Conservation (phyloP, 2,888 invertebrate genomes). For the Plusia festucae region DNA sequence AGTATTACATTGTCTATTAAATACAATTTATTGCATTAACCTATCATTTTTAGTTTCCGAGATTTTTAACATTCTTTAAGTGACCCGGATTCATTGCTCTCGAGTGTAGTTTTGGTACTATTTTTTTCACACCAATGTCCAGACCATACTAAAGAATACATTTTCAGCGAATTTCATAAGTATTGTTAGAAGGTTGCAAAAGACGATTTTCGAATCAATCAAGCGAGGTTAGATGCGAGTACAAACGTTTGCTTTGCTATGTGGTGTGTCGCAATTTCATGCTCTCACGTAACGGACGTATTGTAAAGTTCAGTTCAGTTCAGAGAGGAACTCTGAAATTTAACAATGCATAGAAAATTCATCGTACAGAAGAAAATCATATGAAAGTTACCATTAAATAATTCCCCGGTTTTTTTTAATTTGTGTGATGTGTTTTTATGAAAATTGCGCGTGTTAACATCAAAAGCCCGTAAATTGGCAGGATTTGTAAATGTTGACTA, state of each 20-base stretch:
- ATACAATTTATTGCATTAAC: too few relatives aligned
- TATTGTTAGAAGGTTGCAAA: neutral
- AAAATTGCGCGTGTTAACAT: conserved; percentile 1
- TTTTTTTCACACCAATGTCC: too few relatives aligned
- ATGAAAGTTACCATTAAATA: neutral
- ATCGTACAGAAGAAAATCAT: neutral
- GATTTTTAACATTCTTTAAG: too few relatives aligned
- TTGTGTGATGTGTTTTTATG: neutral
- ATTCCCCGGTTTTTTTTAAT: too few relatives aligned
- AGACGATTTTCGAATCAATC: neutral
- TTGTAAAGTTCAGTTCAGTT: neutral
- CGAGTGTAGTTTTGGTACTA: too few relatives aligned
- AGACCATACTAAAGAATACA: too few relatives aligned
- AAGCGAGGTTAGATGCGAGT: neutral
- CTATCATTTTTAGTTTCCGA: too few relatives aligned
- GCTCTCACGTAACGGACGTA: neutral
- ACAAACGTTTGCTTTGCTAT: neutral
- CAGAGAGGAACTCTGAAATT: neutral
- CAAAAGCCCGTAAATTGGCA: neutral
- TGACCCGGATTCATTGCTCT: too few relatives aligned
- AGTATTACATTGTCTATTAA: too few relatives aligned
- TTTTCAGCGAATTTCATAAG: too few relatives aligned
- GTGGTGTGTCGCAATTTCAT: neutral
- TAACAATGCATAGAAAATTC: neutral
- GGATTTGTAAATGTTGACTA: neutral